Conservation (phyloP, 2,113 vertebrate genomes). For the Tragelaphus scriptus region DNA sequence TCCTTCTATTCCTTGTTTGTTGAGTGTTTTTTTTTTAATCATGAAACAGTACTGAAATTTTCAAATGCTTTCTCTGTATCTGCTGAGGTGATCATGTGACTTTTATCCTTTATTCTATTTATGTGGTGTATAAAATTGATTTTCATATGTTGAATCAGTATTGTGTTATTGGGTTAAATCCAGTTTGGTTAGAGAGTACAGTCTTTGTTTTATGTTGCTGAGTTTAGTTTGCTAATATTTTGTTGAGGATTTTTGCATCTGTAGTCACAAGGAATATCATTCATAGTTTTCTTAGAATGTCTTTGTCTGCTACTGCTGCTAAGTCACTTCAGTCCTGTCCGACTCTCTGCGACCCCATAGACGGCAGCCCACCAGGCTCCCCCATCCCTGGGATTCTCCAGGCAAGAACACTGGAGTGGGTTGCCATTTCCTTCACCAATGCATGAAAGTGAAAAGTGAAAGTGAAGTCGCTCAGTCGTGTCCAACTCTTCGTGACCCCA, state of each 20-base stretch:
- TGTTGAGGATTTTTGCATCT: neutral
- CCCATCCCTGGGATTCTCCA: too few species aligned
- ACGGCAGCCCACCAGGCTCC: too few species aligned
- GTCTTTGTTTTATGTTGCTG: neutral
- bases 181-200: neutral
- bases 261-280: neutral
- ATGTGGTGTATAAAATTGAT: neutral
- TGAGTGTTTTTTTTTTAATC: neutral
- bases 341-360: too few species aligned
- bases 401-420: too few species aligned
- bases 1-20: neutral
- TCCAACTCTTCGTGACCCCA: too few species aligned
- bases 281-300: neutral
- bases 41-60: neutral
- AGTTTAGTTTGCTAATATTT: neutral
- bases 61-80: neutral
- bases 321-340: too few species aligned
- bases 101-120: neutral
- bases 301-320: neutral
- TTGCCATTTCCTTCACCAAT: too few species aligned
- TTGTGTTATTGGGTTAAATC: neutral
- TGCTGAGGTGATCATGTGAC: neutral
- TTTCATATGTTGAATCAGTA: neutral
- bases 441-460: too few species aligned
- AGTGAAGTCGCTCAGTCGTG: too few species aligned